Evolutionary conservation across 2,888 invertebrate species (phyloP).

Genomic region (Leptinotarsa haldemani): DNA sequence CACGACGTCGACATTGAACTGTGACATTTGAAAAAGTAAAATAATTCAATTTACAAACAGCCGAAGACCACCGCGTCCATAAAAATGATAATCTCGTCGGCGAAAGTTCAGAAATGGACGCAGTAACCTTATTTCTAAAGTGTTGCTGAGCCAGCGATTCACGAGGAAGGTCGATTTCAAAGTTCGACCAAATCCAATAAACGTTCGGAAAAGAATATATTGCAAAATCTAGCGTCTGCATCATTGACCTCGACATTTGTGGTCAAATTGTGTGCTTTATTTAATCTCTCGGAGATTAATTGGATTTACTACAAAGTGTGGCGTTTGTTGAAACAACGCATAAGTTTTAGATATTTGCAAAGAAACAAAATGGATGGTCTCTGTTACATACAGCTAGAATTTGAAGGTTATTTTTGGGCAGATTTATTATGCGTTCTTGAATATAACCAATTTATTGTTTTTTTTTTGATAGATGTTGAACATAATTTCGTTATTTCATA

Average conservation of each 20-base stretch:
- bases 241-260: slow-evolving; percentile 6
- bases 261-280: neutral
- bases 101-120: slow-evolving; percentile 5
- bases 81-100: slow-evolving; percentile 10
- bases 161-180: slow-evolving; percentile 7
- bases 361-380: too few species aligned
- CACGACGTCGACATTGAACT: too few species aligned
- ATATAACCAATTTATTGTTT: too few species aligned
- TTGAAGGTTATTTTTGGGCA: too few species aligned
- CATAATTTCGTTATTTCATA: too few species aligned
- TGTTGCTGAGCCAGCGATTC: slow-evolving; percentile 2
- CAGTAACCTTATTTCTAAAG: neutral
- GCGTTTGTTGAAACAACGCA: neutral
- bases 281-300: neutral
- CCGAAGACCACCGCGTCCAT: neutral
- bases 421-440: too few species aligned
- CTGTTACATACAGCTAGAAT: too few species aligned
- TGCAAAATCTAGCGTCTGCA: slow-evolving; percentile 1
- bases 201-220: neutral
- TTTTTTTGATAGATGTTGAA: too few species aligned
- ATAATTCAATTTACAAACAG: too few species aligned
- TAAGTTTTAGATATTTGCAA: neutral
- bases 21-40: too few species aligned
- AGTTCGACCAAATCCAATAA: neutral
- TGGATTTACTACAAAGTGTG: neutral